phyloP scores from a whole-genome alignment of 2,113 vertebrate species.

The Paramisgurnus dabryanus region DNA sequence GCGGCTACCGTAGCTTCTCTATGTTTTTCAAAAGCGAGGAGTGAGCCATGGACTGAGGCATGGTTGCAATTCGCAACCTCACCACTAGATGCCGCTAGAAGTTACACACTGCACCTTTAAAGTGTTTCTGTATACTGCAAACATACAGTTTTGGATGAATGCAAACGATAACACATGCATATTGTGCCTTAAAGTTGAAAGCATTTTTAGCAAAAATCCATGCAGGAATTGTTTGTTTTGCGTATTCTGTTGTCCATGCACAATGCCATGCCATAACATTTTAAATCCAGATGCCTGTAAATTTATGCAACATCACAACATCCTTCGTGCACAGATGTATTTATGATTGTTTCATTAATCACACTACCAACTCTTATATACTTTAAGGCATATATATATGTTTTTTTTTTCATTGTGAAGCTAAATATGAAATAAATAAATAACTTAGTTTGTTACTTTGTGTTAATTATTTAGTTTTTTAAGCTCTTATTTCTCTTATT shows the following conservation, averaged over 20 bases:
- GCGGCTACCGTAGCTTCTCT: too few species aligned
- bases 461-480: background rate
- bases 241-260: slow-evolving; percentile 54
- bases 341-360: slow-evolving; percentile 53
- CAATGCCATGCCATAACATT: slow-evolving; percentile 42
- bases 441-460: background rate
- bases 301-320: slow-evolving; percentile 60
- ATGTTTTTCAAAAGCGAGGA: too few species aligned
- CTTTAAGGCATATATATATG: slow-evolving; percentile 59
- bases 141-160: slow-evolving; percentile 57
- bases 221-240: slow-evolving; percentile 39
- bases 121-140: slow-evolving; percentile 41
- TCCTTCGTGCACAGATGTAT: slow-evolving; percentile 48
- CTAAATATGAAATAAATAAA: slow-evolving; percentile 68
- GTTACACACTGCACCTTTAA: too few species aligned
- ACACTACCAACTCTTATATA: slow-evolving; percentile 44
- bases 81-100: too few species aligned
- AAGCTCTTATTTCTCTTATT: too few species aligned
- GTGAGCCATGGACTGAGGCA: too few species aligned
- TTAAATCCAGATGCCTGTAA: slow-evolving; percentile 52
- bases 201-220: slow-evolving; percentile 51
- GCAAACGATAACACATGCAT: slow-evolving; percentile 64
- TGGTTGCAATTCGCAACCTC: too few species aligned
- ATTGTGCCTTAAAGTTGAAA: slow-evolving; percentile 66
- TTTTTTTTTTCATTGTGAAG: slow-evolving; percentile 57